These are phyloP conservation scores for Harpalus rubripes DNA, from an alignment of 2,888 invertebrate genomes.

Conservation along the genomic window DNA sequence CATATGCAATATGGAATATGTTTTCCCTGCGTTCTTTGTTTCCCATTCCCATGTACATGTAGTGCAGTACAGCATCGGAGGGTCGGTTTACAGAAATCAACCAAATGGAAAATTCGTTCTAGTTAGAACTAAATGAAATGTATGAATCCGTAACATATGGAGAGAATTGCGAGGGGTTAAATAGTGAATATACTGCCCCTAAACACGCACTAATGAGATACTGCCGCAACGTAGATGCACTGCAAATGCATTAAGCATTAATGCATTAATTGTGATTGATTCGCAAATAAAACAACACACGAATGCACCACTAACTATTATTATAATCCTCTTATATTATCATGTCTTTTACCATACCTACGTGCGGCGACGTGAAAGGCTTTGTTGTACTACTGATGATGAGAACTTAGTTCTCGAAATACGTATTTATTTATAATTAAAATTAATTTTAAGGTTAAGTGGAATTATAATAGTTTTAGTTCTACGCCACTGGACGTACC, in stretches of 20 bases:
- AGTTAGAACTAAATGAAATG: slow-evolving; percentile 42
- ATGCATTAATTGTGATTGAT: background rate
- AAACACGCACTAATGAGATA: slow-evolving; percentile 14
- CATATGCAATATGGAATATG: slow-evolving; percentile 38
- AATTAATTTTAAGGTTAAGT: too few relatives aligned
- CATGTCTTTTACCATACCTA: background rate
- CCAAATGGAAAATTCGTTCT: slow-evolving; percentile 36
- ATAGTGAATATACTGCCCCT: slow-evolving; percentile 1
- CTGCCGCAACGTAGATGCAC: background rate
- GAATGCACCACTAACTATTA: background rate
- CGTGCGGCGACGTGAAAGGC: too few relatives aligned
- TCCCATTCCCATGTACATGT: background rate
- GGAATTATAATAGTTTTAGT: too few relatives aligned
- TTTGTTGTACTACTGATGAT: too few relatives aligned
- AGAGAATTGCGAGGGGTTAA: background rate
- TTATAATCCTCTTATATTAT: background rate
- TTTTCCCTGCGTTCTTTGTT: slow-evolving; percentile 27
- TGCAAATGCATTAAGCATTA: background rate
- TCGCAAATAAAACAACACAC: background rate
- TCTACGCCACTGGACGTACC: too few relatives aligned
- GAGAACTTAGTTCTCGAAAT: too few relatives aligned
- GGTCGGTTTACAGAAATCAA: slow-evolving; percentile 2
- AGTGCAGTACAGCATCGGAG: background rate
- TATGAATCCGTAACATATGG: slow-evolving; percentile 26
- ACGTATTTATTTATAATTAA: too few relatives aligned